Conservation (phyloP, 2,113 vertebrate genomes). For the Pyrgilauda ruficollis region DNA sequence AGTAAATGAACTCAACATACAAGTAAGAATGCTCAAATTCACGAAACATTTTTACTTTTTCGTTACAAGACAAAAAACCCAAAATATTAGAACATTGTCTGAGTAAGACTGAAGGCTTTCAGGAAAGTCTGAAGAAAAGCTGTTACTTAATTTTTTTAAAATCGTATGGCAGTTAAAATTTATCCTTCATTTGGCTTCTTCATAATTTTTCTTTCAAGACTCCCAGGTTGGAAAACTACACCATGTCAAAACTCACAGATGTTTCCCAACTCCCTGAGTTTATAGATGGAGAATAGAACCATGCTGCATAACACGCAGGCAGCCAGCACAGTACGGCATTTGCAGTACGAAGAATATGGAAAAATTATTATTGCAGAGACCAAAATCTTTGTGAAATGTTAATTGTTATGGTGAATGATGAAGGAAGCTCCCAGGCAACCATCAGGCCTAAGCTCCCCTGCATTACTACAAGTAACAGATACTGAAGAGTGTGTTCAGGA, state of each 20-base stretch:
- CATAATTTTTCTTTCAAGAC: neutral
- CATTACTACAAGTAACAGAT: rapidly evolving
- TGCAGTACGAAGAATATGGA: neutral
- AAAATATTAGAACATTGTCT: neutral
- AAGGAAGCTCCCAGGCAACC: neutral
- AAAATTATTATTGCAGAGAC: neutral
- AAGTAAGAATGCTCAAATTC: neutral
- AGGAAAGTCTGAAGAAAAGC: neutral
- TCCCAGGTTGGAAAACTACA: neutral
- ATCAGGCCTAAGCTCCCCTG: neutral
- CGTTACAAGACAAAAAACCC: neutral
- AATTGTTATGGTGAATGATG: rapidly evolving
- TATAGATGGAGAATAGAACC: neutral
- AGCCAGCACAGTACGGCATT: neutral
- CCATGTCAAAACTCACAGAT: neutral
- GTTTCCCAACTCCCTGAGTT: neutral
- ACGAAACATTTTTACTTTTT: neutral
- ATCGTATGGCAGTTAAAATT: neutral
- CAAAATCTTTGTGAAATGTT: neutral
- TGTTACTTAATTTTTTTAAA: neutral
- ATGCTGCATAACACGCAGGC: neutral
- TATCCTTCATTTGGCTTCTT: neutral
- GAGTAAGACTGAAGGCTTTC: neutral
- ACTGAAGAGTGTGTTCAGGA: rapidly evolving
- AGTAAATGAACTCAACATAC: neutral